Percentiles rank a stretch among this genome's conserved stretches.
Conservation (phyloP, 64 coral and sea anemone species). For the Cladopsammia gracilis region DNA sequence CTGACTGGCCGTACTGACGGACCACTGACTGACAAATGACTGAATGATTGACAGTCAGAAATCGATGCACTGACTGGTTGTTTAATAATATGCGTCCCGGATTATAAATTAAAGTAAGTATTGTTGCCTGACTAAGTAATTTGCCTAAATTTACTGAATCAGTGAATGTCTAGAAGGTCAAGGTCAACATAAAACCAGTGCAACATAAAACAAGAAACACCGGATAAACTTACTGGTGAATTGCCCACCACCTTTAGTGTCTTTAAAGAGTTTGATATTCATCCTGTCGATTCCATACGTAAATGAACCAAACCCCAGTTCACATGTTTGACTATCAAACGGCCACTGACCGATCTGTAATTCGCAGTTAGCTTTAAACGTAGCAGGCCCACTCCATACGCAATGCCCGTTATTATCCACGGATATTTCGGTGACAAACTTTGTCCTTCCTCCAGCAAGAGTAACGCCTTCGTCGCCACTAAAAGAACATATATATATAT, state of each 20-base stretch:
- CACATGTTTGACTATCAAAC: slow-evolving; percentile 59
- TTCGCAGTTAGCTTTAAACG: slow-evolving; percentile 53
- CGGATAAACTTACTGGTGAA: slow-evolving; percentile 16
- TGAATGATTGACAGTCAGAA: neutral
- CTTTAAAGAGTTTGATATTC: slow-evolving; percentile 28
- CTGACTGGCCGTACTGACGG: neutral
- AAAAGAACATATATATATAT: too few species aligned
- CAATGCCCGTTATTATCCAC: slow-evolving; percentile 29
- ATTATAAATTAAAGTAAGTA: too few species aligned
- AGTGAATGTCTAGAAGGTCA: too few species aligned
- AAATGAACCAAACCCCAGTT: slow-evolving; percentile 66
- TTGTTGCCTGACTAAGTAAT: too few species aligned
- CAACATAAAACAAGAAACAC: too few species aligned
- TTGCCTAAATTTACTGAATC: too few species aligned
- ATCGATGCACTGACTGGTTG: too few species aligned
- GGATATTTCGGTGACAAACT: slow-evolving; percentile 48
- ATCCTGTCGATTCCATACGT: slow-evolving; percentile 45
- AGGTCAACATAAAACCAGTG: too few species aligned
- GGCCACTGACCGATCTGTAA: slow-evolving; percentile 47
- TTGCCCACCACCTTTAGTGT: slow-evolving; percentile 10
- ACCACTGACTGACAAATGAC: neutral
- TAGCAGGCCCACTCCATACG: slow-evolving; percentile 74
- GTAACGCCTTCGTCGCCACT: slow-evolving; percentile 45
- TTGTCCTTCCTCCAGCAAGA: slow-evolving; percentile 44
- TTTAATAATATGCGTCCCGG: too few species aligned